phyloP scores from a whole-genome alignment of 2,888 invertebrate genomes.

The Carabus problematicus region DNA sequence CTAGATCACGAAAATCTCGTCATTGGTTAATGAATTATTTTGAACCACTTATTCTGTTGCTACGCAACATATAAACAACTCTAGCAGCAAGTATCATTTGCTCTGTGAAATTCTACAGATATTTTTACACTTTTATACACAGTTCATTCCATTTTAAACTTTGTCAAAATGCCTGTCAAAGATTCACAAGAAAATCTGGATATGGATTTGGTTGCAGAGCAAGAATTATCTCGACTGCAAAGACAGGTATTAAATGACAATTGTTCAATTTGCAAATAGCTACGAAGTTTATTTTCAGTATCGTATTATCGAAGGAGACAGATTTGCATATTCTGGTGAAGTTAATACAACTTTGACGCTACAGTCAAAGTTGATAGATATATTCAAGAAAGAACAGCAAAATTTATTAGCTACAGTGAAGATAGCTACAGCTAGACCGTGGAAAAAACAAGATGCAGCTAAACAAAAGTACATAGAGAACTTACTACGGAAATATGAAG shows the following conservation, averaged over 20 bases:
- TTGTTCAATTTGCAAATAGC: background rate
- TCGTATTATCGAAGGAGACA: constrained; percentile 83
- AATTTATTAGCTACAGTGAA: constrained; percentile 69
- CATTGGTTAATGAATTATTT: no score
- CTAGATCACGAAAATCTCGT: no score
- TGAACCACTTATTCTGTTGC: background rate
- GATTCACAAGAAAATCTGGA: constrained; percentile 56
- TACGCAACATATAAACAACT: background rate
- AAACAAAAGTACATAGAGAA: constrained; percentile 63
- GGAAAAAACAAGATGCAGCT: constrained; percentile 63
- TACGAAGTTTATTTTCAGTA: constrained; percentile 59
- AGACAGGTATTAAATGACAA: constrained; percentile 66
- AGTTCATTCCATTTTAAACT: constrained; percentile 44
- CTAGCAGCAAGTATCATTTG: background rate
- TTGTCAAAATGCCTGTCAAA: constrained; percentile 38
- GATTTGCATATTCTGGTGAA: constrained; percentile 73
- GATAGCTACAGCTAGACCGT: constrained; percentile 66
- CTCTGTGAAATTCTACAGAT: background rate
- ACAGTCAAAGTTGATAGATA: constrained; percentile 68
- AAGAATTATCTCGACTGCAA: constrained; percentile 78
- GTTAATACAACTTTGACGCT: constrained; percentile 70
- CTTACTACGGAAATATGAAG: constrained; percentile 65
- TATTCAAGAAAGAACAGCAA: constrained; percentile 68
- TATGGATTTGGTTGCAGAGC: constrained; percentile 79
- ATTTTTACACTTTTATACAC: background rate